Evolutionary conservation across 2,888 invertebrate species (phyloP).

Genomic region (Marronus borbonicus): DNA sequence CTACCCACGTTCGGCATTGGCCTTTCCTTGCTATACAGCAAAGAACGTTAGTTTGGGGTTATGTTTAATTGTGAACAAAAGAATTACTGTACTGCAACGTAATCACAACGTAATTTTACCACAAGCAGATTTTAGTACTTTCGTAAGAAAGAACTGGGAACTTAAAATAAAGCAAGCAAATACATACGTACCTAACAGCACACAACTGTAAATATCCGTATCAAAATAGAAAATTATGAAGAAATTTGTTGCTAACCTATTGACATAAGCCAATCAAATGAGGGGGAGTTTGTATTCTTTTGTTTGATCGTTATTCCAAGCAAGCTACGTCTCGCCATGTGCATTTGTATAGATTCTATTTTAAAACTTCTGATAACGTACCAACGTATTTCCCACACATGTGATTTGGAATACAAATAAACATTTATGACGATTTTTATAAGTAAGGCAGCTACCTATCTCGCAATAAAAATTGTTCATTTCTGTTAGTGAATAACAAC

Average conservation of each 20-base stretch:
- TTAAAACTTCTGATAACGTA: constrained; percentile 22
- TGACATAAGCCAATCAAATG: not conserved
- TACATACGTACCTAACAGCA: not conserved
- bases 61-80: constrained; percentile 3
- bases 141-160: too few species aligned
- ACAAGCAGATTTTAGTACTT: too few species aligned
- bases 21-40: not conserved
- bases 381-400: constrained; percentile 9
- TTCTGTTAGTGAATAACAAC: too few species aligned
- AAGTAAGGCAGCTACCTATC: not conserved
- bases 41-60: not conserved
- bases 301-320: constrained; percentile 8
- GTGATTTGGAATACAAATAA: not conserved
- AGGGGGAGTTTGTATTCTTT: constrained; percentile 20
- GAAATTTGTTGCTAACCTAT: constrained; percentile 8
- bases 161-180: too few species aligned
- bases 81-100: not conserved
- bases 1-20: not conserved
- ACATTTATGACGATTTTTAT: not conserved
- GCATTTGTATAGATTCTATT: constrained; percentile 7
- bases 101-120: too few species aligned
- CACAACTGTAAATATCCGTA: not conserved
- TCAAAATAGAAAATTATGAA: constrained; percentile 9
- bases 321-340: not conserved
- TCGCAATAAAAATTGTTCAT: not conserved